Conservation (phyloP, 2,113 vertebrate genomes). For the Pterocles burchelli region DNA sequence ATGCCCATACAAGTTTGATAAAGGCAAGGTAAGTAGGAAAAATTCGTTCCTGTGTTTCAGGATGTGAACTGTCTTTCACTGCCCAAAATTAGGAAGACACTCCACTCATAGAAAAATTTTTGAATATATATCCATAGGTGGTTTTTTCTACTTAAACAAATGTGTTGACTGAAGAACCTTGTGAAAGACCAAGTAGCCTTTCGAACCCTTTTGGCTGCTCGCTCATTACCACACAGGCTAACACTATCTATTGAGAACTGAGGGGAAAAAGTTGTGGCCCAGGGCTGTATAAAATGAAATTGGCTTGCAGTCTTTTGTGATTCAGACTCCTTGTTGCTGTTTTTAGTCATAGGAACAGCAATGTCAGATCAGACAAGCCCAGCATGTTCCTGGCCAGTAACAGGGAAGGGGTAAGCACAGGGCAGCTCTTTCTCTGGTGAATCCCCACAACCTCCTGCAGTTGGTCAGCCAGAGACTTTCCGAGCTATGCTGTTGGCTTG, state of each 20-base stretch:
- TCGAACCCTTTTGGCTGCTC: neutral
- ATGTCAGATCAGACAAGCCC: neutral
- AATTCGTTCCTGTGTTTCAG: neutral
- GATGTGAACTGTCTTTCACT: neutral
- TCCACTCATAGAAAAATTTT: neutral
- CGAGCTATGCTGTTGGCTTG: accelerated
- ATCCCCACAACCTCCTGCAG: neutral
- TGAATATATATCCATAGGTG: neutral
- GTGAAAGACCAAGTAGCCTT: neutral
- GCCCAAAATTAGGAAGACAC: neutral
- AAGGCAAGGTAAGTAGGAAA: neutral
- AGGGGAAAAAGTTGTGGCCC: accelerated
- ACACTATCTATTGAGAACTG: accelerated
- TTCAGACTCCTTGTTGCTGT: neutral
- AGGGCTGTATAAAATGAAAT: neutral
- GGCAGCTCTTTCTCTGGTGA: neutral
- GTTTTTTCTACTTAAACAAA: neutral
- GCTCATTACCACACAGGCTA: neutral
- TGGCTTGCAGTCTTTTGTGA: neutral
- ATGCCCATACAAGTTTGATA: neutral
- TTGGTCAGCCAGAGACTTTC: neutral
- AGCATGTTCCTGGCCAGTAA: neutral
- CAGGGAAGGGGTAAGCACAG: neutral
- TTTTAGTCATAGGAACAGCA: neutral
- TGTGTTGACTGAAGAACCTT: neutral